Conservation (phyloP, 2,888 invertebrate species). For the Osedax frankpressi region DNA sequence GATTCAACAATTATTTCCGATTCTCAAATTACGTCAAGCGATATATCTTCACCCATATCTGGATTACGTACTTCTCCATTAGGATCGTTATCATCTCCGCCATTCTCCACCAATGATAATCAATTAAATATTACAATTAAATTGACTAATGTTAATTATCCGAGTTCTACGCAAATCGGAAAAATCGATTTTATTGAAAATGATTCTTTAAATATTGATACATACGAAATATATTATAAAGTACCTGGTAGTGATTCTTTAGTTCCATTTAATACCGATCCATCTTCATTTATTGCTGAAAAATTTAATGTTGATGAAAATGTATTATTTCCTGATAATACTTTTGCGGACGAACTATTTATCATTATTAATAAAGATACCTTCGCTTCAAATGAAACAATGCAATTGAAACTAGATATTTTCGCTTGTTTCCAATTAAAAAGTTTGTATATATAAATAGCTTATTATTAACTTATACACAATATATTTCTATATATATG, state of each 20-base stretch:
- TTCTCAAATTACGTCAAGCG: not conserved
- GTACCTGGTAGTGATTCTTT: not conserved
- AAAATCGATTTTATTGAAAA: not conserved
- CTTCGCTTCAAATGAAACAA: not conserved
- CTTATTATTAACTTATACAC: too few relatives aligned
- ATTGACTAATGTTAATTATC: not conserved
- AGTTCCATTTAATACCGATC: constrained; percentile 1
- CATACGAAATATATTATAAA: constrained; percentile 7
- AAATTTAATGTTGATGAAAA: not conserved
- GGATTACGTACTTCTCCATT: not conserved
- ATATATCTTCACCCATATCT: not conserved
- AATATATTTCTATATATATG: too few relatives aligned
- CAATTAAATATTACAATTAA: constrained; percentile 2
- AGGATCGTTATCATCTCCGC: not conserved
- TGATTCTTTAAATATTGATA: not conserved
- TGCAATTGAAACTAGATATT: not conserved
- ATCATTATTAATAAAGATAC: not conserved
- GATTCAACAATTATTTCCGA: not conserved
- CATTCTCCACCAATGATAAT: not conserved
- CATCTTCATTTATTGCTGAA: not conserved
- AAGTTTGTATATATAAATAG: too few relatives aligned
- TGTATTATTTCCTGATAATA: constrained; percentile 1
- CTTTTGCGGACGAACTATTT: not conserved
- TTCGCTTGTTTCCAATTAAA: not conserved
- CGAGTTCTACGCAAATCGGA: not conserved